phyloP scores from a whole-genome alignment of 2,113 vertebrate species.

The Bubo bubo region DNA sequence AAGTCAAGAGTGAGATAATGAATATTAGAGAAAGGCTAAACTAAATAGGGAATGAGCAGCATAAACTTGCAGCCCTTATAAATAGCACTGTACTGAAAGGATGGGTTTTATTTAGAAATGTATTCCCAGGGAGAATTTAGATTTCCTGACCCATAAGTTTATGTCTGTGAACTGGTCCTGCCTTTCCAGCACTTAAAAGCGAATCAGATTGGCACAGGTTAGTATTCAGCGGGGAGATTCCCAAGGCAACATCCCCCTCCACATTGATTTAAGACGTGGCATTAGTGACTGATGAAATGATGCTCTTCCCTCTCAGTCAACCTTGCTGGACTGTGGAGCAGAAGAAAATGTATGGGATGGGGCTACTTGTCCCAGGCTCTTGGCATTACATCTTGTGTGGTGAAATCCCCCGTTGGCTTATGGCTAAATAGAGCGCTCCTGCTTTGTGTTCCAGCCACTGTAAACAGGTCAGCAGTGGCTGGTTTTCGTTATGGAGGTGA shows the following conservation, averaged over 20 bases:
- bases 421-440: not conserved
- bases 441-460: not conserved
- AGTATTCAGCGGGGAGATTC: not conserved
- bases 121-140: not conserved
- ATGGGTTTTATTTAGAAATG: constrained; percentile 31
- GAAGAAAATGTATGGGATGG: not conserved
- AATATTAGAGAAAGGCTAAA: constrained; percentile 37
- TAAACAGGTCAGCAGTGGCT: not conserved
- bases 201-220: not conserved
- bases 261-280: rapidly evolving
- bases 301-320: not conserved
- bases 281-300: not conserved
- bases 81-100: constrained; percentile 9
- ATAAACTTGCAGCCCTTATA: constrained; percentile 14
- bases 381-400: not conserved
- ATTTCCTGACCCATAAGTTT: not conserved
- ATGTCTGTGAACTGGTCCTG: not conserved
- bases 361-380: not conserved
- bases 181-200: not conserved
- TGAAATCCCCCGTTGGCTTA: not conserved
- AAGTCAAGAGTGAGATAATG: constrained; percentile 39
- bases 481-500: not conserved
- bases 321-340: not conserved
- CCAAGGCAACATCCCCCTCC: not conserved
- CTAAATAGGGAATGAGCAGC: not conserved